A percentile compares a stretch with the other conserved stretches of the same genome.
Conservation (phyloP, 2,113 vertebrate genomes). For the Cochlearius cochlearius region DNA sequence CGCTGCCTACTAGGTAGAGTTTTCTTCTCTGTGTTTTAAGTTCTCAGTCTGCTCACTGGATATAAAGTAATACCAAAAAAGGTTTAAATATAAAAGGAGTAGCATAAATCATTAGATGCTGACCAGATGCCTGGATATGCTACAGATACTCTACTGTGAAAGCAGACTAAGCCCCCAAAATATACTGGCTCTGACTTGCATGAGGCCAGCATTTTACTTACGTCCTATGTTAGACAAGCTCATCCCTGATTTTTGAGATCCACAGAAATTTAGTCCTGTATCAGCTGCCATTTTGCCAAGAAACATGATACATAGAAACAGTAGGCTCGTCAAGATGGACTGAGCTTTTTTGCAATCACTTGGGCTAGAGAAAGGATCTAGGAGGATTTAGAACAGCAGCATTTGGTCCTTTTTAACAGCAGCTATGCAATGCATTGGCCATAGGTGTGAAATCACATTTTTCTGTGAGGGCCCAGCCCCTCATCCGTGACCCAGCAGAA, state of each 20-base stretch:
- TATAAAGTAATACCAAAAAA: not conserved
- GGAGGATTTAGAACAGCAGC: not conserved
- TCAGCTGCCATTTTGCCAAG: not conserved
- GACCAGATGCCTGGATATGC: not conserved
- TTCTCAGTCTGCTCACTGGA: not conserved
- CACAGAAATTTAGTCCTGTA: not conserved
- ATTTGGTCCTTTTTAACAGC: not conserved
- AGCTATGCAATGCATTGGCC: not conserved
- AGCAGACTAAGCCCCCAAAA: not conserved
- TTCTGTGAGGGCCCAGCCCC: not conserved
- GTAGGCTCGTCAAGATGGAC: not conserved
- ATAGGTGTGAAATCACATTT: not conserved
- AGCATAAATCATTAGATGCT: not conserved
- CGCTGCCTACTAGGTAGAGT: not conserved
- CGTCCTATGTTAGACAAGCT: not conserved
- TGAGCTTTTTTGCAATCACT: not conserved
- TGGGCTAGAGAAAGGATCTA: not conserved
- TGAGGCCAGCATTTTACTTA: not conserved
- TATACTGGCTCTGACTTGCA: no score
- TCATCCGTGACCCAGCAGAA: not conserved
- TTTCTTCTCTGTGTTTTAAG: not conserved
- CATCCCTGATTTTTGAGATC: not conserved
- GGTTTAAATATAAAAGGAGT: not conserved
- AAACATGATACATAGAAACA: not conserved
- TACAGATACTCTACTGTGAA: not conserved